Base-by-base conservation (phyloP, 2,113 vertebrate species). In the Larimichthys polyactis region DNA sequence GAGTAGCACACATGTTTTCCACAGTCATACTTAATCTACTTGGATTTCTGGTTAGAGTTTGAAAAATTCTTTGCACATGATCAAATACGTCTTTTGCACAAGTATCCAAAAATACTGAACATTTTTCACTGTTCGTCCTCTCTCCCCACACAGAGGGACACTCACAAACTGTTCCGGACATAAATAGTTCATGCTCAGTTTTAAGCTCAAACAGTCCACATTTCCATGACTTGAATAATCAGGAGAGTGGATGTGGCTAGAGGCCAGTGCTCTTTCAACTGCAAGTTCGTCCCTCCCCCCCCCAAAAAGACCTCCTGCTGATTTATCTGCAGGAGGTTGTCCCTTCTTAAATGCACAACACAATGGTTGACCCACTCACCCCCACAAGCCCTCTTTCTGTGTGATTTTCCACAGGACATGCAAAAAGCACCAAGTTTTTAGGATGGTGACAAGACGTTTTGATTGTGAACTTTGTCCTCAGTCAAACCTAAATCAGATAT, bases 261-360 rank as follows among this genome's bases (percentile, higher is more conserved):
- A 85, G 57, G 55, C 82, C 86, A 66, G 83, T 43, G 9, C 48
- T 76, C 51, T 69, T 59, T 44, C 44, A 20, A 16, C 40, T 64
- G 48, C 22, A 51, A 4, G 66, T 51, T 17, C 55, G 40, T 67
- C 72, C 70, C 60, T 71, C 57, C 85, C 79, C 75, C 75, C 62
- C 4, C 29, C 0, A 1, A 9, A 36, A 29, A 55, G 10, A 19
- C 4, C 58, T 79, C 84, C 19, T 49, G 57, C 71, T 66, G 70
- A 74, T 81, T 75, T 81, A 81, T 88, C 75, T 59, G 64, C 66
- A 36, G 14, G 87, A 40, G 67, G 78, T 64, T 59, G 59, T 59
- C 74, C 78, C 17, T 68, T 57, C 74, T 66, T 75, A 73, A 73
- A 63, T 51, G 22, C 48, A 19, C 20, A 60, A 55, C 79, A 85